These are phyloP conservation scores for Archips crataeganus DNA, from an alignment of 2,888 invertebrate species.

Conservation along the genomic window DNA sequence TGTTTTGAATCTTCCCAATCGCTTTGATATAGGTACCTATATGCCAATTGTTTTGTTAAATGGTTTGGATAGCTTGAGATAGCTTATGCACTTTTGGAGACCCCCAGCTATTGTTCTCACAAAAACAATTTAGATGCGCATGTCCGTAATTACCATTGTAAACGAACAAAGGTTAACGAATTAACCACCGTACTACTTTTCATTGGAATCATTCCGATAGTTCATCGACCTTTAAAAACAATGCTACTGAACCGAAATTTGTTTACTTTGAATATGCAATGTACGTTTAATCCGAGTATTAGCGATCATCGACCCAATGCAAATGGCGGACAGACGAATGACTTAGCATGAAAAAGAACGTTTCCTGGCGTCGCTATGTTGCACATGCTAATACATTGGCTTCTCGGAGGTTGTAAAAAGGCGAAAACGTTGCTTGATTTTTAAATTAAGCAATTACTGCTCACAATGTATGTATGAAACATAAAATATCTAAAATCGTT, in stretches of 20 bases:
- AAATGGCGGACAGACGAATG: slow-evolving; percentile 52
- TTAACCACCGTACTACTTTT: slow-evolving; percentile 53
- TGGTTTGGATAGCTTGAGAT: background rate
- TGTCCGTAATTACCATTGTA: slow-evolving; percentile 42
- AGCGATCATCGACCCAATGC: slow-evolving; percentile 60
- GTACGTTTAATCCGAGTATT: slow-evolving; percentile 53
- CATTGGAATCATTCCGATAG: slow-evolving; percentile 61
- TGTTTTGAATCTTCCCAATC: background rate
- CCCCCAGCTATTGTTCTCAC: slow-evolving; percentile 33
- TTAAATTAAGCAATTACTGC: slow-evolving; percentile 3
- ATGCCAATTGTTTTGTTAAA: slow-evolving; percentile 6
- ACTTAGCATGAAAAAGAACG: slow-evolving; percentile 60
- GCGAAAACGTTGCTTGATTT: background rate
- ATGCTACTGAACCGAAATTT: slow-evolving; percentile 54
- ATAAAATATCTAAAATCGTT: too few relatives aligned
- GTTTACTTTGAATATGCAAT: slow-evolving; percentile 56
- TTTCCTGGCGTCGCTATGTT: slow-evolving; percentile 65
- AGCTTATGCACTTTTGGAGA: slow-evolving; percentile 34
- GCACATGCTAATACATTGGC: slow-evolving; percentile 60
- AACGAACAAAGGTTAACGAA: slow-evolving; percentile 55
- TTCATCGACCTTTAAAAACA: slow-evolving; percentile 62
- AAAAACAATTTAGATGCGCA: slow-evolving; percentile 36
- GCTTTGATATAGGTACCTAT: background rate
- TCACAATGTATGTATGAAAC: background rate
- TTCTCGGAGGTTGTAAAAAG: slow-evolving; percentile 29